These are phyloP conservation scores for Xestia c-nigrum DNA, from an alignment of 2,888 invertebrate genomes.

Conservation along the genomic window DNA sequence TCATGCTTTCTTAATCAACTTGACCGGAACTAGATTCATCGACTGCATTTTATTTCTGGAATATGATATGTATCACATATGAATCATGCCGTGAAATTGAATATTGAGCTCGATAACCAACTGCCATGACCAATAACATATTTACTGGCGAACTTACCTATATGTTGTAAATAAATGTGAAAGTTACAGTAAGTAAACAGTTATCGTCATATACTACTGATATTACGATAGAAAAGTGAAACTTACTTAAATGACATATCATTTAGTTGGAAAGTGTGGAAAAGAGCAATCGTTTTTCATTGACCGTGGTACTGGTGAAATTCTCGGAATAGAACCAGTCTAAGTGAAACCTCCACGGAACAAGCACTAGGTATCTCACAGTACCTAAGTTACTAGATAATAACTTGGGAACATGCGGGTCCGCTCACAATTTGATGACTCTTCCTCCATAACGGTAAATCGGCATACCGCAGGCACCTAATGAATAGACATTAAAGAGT, in stretches of 20 bases:
- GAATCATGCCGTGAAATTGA: slow-evolving; percentile 45
- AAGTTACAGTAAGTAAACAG: slow-evolving; percentile 23
- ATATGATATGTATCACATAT: slow-evolving; percentile 36
- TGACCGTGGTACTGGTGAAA: not conserved
- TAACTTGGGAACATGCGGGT: slow-evolving; percentile 2
- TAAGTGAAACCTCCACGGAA: not conserved
- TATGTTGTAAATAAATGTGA: slow-evolving; percentile 37
- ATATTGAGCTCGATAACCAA: slow-evolving; percentile 46
- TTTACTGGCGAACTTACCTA: slow-evolving; percentile 23
- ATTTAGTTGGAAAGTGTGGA: slow-evolving; percentile 30
- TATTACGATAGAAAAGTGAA: slow-evolving; percentile 42
- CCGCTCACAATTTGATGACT: slow-evolving; percentile 15
- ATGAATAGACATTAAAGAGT: slow-evolving; percentile 47
- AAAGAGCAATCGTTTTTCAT: slow-evolving; percentile 8
- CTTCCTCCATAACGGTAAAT: slow-evolving; percentile 28
- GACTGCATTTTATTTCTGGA: slow-evolving; percentile 40
- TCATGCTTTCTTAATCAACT: slow-evolving; percentile 28
- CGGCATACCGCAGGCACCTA: slow-evolving; percentile 22
- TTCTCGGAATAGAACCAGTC: not conserved
- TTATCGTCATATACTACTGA: not conserved
- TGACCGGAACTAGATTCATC: slow-evolving; percentile 35
- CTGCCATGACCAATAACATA: slow-evolving; percentile 48
- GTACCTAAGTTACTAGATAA: not conserved
- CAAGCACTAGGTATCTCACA: not conserved
- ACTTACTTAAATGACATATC: slow-evolving; percentile 18